Base-by-base conservation (phyloP, 2,797 vertebrate species). In the Ceryle rudis region DNA sequence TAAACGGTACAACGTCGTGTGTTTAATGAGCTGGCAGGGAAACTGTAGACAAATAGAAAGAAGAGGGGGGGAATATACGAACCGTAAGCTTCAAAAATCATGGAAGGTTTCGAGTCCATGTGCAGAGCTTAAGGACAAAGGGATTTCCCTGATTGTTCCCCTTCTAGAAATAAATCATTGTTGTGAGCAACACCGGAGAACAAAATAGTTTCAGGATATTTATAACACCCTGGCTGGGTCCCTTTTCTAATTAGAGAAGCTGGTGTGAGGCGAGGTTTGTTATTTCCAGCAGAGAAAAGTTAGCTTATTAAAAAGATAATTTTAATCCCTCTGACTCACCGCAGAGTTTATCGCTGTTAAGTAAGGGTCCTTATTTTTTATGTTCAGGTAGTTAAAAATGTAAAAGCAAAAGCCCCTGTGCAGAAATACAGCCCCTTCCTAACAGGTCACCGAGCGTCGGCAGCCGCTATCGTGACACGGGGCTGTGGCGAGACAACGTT, bases 151-250 rank as follows among this genome's bases (percentile, higher is more conserved):
- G n/a, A 37, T 44, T 84, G 52, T 26, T 85, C 29, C 54, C 69
- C 20, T 25, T 72, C 65, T 66, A 62, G 70, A 90, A 94, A 91
- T 37, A 95, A 93, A 88, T 92, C 42, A n/a, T 21, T 95, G 62
- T 37, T 74, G 77, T 54, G 51, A 92, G 60, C 47, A 90, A 72
- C 28, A 52, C 52, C 0, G 0, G 79, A 61, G 62, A 58, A 58
- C 33, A 74, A 77, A 96, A 78, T 2, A 75, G 25, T 46, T 86
- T 65, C 18, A 41, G 2, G 6, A 20, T 81, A 95, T 88, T 95
- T 94, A 74, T 81, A 93, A 83, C 47, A 73, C 80, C 73, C 93
- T 89, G 44, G 72, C 64, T 60, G 73, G 11, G 72, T 89, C 90
- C 73, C 69, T 91, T 75, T 80, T 83, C 91, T 94, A 77, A 92